Conservation (phyloP, 2,888 invertebrate genomes). For the Drosophila prostipennis region DNA sequence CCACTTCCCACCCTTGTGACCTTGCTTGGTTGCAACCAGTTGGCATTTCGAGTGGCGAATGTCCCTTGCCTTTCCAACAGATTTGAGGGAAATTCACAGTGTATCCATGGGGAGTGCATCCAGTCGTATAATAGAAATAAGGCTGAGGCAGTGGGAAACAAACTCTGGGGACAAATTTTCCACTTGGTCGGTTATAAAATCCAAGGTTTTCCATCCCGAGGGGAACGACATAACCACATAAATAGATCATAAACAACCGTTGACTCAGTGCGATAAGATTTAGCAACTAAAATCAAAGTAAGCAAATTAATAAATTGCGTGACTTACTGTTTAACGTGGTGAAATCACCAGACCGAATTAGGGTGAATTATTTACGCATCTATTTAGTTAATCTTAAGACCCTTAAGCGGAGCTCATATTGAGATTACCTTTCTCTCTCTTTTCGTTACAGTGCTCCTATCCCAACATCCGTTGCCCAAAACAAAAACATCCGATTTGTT, state of each 20-base stretch:
- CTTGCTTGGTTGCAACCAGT: conserved; percentile 8
- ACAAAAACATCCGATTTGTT: conserved; percentile 21
- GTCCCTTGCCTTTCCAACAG: neutral
- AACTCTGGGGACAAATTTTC: conserved; percentile 40
- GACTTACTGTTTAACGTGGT: conserved; percentile 2
- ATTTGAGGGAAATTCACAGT: neutral
- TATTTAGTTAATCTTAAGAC: conserved; percentile 2
- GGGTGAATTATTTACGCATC: neutral
- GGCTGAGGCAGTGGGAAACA: conserved; percentile 17
- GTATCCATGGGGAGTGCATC: conserved; percentile 15
- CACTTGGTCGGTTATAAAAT: conserved; percentile 29
- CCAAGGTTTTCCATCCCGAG: neutral
- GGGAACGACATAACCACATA: conserved; percentile 4
- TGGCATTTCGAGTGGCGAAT: conserved; percentile 13
- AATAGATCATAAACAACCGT: conserved; percentile 32
- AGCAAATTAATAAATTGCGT: conserved; percentile 28
- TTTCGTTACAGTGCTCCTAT: conserved; percentile 32
- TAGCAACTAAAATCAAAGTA: conserved; percentile 26
- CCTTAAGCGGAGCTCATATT: neutral
- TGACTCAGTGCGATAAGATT: conserved; percentile 22
- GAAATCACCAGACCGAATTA: conserved; percentile 9
- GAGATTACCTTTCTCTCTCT: neutral
- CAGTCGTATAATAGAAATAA: conserved; percentile 5
- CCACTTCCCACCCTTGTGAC: neutral
- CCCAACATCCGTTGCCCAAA: conserved; percentile 16